A percentile compares a stretch with the other conserved stretches of the same genome.
Evolutionary conservation across 2,113 vertebrate species (phyloP).

Genomic region (Mormoops blainvillei): DNA sequence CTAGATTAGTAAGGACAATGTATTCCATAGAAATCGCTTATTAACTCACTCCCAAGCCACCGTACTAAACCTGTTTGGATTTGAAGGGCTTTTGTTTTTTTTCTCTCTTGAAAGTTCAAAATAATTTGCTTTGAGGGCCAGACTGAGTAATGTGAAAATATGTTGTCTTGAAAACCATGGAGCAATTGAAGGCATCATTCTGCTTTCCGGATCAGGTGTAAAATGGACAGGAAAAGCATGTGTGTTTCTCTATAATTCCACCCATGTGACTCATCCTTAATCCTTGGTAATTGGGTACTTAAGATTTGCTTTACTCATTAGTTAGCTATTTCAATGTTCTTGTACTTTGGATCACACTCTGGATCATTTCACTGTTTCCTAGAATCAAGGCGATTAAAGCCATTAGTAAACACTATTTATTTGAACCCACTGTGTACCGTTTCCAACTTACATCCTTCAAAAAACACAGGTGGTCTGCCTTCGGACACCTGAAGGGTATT

Average conservation of each 20-base stretch:
- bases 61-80: neutral
- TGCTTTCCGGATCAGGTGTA: conserved; percentile 5
- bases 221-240: neutral
- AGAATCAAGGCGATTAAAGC: neutral
- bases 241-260: neutral
- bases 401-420: neutral
- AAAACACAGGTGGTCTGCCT: neutral
- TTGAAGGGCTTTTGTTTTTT: neutral
- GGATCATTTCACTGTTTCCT: neutral
- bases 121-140: conserved; percentile 19
- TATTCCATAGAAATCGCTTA: neutral
- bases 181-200: conserved; percentile 12
- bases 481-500: neutral
- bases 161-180: neutral
- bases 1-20: neutral
- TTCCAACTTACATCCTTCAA: neutral
- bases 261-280: neutral
- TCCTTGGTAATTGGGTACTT: neutral
- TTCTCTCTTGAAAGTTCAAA: conserved; percentile 35
- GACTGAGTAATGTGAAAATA: neutral
- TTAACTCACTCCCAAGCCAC: neutral
- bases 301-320: conserved; percentile 4
- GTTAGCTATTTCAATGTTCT: neutral
- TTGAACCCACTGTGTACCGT: neutral
- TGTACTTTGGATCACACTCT: neutral